Base-by-base conservation (phyloP, 1,140 invertebrate species). In the Pomacea maculata region DNA sequence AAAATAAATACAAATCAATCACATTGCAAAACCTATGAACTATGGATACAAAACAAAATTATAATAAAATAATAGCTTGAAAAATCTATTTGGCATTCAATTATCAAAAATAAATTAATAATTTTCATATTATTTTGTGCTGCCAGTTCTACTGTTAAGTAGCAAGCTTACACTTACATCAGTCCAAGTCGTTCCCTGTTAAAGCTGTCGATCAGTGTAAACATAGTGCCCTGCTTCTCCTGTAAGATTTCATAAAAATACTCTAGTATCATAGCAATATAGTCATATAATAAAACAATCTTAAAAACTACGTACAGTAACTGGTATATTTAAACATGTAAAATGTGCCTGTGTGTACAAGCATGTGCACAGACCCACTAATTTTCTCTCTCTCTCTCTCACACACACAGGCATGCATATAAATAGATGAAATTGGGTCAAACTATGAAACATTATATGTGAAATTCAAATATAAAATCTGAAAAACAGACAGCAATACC, bases 141-240 rank as follows among this genome's bases (percentile, higher is more conserved):
- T 29, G n/a, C 68, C 6, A 74, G 7, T 1, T 45, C 34, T 54
- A 74, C 11, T 74, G 14, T 74, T 15, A 45, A 29, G 52, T 11
- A 57, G 25, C 21, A 65, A 78, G 4, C 15, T 55, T 63, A 21
- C 76, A 89, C 90, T 91, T 86, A 91, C 90, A 92, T 70, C 90
- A 92, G 91, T 81, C 91, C 91, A 55, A 92, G 82, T 82, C 90
- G 85, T 82, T 91, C 90, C 79, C 91, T 87, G 80, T 90, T 90
- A 72, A 88, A 87, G 82, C 90, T 91, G 84, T 92, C 91, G 67
- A 91, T 85, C 19, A 92, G 80, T 65, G 89, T 91, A 76, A 92
- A 92, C 29, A 89, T 87, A 72, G 89, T 88, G 5, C 91, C 91
- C 81, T 91, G 88, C 78, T 91, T 92, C 79, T 91, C 90, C 91